Conservation (phyloP, 92 coral and sea anemone species). For the Paramuricea clavata region DNA sequence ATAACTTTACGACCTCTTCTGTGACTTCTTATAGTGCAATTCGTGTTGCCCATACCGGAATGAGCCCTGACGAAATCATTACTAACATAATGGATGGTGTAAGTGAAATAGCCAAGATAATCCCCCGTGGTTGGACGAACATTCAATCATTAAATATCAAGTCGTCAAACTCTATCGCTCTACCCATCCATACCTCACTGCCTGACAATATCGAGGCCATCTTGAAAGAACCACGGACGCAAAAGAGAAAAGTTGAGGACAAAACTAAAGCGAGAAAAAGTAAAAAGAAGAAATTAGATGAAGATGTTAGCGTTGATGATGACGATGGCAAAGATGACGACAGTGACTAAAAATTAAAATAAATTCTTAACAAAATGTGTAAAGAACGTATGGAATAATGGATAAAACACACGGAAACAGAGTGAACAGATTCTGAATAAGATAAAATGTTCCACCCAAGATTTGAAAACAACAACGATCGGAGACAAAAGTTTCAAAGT, state of each 20-base stretch:
- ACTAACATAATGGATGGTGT: slow-evolving; percentile 79
- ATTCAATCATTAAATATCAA: slow-evolving; percentile 89
- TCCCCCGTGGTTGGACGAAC: slow-evolving; percentile 95
- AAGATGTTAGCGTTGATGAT: neutral
- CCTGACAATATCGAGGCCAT: slow-evolving; percentile 78
- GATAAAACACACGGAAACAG: neutral
- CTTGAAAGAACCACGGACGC: slow-evolving; percentile 55
- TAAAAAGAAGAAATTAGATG: neutral
- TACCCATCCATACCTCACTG: slow-evolving; percentile 90
- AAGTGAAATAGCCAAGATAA: slow-evolving; percentile 76
- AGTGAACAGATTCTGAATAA: too few species aligned
- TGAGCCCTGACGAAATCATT: slow-evolving; percentile 72
- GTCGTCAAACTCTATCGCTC: slow-evolving; percentile 88
- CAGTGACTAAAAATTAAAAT: neutral
- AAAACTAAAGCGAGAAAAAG: neutral
- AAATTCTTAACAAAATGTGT: too few species aligned
- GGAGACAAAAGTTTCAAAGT: too few species aligned
- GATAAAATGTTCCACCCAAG: neutral
- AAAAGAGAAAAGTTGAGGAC: slow-evolving; percentile 58
- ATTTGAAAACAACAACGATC: neutral
- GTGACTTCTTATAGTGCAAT: slow-evolving; percentile 72
- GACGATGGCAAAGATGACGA: too few species aligned
- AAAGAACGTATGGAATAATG: neutral
- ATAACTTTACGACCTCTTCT: neutral
- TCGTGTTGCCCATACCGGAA: slow-evolving; percentile 94